Percentiles rank a stretch among this genome's conserved stretches.
These are phyloP conservation scores for Ophion obscuratus DNA, from an alignment of 2,888 invertebrate genomes.

Conservation along the genomic window DNA sequence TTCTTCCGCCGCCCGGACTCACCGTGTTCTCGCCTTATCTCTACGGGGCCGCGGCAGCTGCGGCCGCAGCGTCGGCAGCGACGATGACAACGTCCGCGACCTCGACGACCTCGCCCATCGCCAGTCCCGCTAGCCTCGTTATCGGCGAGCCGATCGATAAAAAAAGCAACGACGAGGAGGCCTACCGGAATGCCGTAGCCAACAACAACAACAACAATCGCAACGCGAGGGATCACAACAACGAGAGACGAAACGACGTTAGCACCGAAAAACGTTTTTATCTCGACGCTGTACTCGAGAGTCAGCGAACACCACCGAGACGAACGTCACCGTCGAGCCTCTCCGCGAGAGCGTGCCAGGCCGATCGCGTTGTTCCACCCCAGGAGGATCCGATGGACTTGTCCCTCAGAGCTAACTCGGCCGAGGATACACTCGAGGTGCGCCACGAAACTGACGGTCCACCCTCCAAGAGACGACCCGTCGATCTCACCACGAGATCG, in stretches of 20 bases:
- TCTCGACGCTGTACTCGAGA: conserved; percentile 90
- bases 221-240: conserved; percentile 85
- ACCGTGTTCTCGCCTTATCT: conserved; percentile 87
- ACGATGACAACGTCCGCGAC: conserved; percentile 57
- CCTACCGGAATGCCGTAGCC: conserved; percentile 61
- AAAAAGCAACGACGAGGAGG: conserved; percentile 78
- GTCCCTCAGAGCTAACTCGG: conserved; percentile 88
- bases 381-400: conserved; percentile 93
- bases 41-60: conserved; percentile 82
- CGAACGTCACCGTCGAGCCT: conserved; percentile 70
- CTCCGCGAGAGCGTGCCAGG: conserved; percentile 76
- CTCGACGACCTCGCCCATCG: conserved; percentile 59
- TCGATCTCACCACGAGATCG: conserved; percentile 77
- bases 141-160: conserved; percentile 50
- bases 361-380: conserved; percentile 78
- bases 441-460: conserved; percentile 84
- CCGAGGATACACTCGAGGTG: conserved; percentile 71
- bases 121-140: conserved; percentile 43
- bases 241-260: conserved; percentile 84
- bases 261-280: conserved; percentile 89
- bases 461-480: conserved; percentile 84
- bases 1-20: conserved; percentile 86
- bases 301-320: conserved; percentile 86
- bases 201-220: conserved; percentile 71
- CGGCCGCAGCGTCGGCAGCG: conserved; percentile 70